Conservation (phyloP, 2,113 vertebrate species). For the Myotis davidii region DNA sequence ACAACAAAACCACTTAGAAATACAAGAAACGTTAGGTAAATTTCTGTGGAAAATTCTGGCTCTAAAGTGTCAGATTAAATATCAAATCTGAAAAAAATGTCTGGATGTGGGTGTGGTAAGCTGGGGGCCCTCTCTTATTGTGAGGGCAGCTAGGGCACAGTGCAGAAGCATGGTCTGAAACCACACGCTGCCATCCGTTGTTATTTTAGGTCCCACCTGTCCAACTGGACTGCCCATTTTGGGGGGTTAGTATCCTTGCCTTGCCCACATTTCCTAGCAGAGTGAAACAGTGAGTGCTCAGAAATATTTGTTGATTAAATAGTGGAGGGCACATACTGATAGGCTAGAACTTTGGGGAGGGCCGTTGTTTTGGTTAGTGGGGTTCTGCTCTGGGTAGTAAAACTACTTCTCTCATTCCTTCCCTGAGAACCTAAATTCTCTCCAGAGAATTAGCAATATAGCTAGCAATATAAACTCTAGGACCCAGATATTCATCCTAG, state of each 20-base stretch:
- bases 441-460: neutral
- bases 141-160: neutral
- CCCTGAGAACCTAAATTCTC: neutral
- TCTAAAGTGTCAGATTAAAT: neutral
- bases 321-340: neutral
- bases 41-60: slow-evolving; percentile 9
- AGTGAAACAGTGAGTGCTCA: neutral
- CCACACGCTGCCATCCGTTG: neutral
- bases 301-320: neutral
- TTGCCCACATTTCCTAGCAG: neutral
- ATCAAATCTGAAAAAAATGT: neutral
- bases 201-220: neutral
- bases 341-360: neutral
- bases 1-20: slow-evolving; percentile 18
- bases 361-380: neutral
- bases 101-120: neutral
- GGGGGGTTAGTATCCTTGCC: neutral
- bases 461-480: neutral
- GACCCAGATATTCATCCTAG: neutral
- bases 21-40: neutral
- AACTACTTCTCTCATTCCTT: neutral
- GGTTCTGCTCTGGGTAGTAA: neutral
- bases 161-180: neutral
- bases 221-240: neutral
- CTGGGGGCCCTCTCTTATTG: neutral